A percentile compares a stretch with the other conserved stretches of the same genome.
These are phyloP conservation scores for Candoia aspera DNA, from an alignment of 2,113 vertebrate genomes.

Conservation along the genomic window DNA sequence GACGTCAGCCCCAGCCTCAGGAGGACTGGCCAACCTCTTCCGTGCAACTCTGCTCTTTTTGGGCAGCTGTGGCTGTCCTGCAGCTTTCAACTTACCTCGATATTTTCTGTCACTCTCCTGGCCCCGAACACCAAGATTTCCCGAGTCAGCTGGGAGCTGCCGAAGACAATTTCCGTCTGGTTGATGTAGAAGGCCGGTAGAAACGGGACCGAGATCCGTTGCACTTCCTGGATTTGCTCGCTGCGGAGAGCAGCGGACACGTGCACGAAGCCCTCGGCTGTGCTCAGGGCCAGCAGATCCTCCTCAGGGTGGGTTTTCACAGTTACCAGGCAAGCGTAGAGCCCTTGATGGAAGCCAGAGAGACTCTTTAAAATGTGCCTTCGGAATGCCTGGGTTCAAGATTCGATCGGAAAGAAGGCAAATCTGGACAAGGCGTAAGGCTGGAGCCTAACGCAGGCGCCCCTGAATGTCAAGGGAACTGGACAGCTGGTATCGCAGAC, in stretches of 20 bases:
- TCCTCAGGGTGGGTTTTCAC: slow-evolving; percentile 46
- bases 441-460: not conserved
- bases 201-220: slow-evolving; percentile 64
- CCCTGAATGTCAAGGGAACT: not conserved
- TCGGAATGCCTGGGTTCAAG: not conserved
- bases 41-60: no score
- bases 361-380: not conserved
- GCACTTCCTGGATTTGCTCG: slow-evolving; percentile 32
- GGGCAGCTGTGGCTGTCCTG: no score
- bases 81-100: slow-evolving; percentile 53
- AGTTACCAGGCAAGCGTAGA: slow-evolving; percentile 64
- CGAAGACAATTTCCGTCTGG: slow-evolving; percentile 63
- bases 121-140: slow-evolving; percentile 62
- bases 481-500: not conserved
- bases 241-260: slow-evolving; percentile 53
- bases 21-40: not conserved
- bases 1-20: not conserved
- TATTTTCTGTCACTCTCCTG: slow-evolving; percentile 57
- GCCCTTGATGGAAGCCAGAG: slow-evolving; percentile 43
- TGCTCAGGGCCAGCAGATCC: slow-evolving; percentile 57
- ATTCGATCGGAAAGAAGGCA: not conserved
- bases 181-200: slow-evolving; percentile 68
- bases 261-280: slow-evolving; percentile 50
- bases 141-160: slow-evolving; percentile 15
- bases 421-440: not conserved